These are phyloP conservation scores for Olivierus martensii DNA, from an alignment of 1,140 invertebrate genomes.

Conservation along the genomic window DNA sequence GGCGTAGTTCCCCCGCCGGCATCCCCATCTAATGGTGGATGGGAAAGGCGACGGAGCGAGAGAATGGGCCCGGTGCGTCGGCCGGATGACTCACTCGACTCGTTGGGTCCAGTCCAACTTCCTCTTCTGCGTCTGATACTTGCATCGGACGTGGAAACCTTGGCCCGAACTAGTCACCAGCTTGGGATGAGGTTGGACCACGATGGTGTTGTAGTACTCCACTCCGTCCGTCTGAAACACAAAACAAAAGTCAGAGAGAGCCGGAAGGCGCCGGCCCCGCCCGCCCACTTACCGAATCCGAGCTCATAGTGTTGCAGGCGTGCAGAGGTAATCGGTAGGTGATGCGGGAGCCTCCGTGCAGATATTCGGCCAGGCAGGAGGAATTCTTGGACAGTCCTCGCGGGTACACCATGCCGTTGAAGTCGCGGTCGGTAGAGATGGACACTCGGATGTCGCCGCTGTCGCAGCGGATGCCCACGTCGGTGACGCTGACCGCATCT, in stretches of 20 bases:
- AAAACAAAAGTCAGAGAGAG: too few species aligned
- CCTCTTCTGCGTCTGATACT: slow-evolving; percentile 59
- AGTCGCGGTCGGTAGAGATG: slow-evolving; percentile 43
- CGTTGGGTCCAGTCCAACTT: slow-evolving; percentile 36
- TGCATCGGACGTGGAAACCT: slow-evolving; percentile 73
- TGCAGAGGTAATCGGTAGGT: slow-evolving; percentile 69
- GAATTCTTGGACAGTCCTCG: slow-evolving; percentile 80
- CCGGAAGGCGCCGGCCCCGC: too few species aligned
- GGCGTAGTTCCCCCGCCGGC: too few species aligned
- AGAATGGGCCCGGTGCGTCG: too few species aligned
- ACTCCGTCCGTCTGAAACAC: slow-evolving; percentile 59
- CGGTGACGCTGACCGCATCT: slow-evolving; percentile 15
- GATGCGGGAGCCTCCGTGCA: slow-evolving; percentile 46
- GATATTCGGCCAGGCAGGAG: slow-evolving; percentile 67
- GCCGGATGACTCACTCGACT: slow-evolving; percentile 45
- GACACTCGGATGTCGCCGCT: slow-evolving; percentile 50
- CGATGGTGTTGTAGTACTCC: slow-evolving; percentile 86
- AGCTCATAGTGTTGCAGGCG: slow-evolving; percentile 87
- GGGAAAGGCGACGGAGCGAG: too few species aligned
- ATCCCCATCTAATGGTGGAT: too few species aligned
- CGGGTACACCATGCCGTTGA: slow-evolving; percentile 83
- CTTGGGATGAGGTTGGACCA: slow-evolving; percentile 78
- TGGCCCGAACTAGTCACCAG: slow-evolving; percentile 78
- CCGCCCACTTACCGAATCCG: slow-evolving; percentile 52
- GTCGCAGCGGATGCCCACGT: slow-evolving; percentile 51